Conservation (phyloP, 2,888 invertebrate species). For the Drosophila glabriapex region DNA sequence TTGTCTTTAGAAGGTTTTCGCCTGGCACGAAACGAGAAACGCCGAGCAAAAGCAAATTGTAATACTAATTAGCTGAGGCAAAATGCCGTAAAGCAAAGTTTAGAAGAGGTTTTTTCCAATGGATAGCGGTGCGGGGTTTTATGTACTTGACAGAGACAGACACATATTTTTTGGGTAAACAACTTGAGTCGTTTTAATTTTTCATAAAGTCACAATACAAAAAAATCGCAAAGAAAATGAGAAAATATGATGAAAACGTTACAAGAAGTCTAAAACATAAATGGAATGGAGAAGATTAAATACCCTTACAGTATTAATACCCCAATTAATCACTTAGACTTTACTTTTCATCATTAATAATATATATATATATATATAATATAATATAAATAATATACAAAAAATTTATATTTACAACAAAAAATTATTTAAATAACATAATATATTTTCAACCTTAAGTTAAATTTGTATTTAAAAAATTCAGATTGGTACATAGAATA, state of each 20-base stretch:
- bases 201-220: slow-evolving; percentile 64
- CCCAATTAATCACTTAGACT: background rate
- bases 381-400: background rate
- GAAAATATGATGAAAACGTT: slow-evolving; percentile 20
- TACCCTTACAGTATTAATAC: slow-evolving; percentile 16
- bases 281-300: slow-evolving; percentile 17
- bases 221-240: slow-evolving; percentile 61
- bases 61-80: slow-evolving; percentile 77
- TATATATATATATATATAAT: background rate
- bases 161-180: slow-evolving; percentile 72
- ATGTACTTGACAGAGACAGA: slow-evolving; percentile 32
- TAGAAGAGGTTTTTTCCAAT: slow-evolving; percentile 61
- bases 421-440: background rate
- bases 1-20: slow-evolving; percentile 60
- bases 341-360: background rate
- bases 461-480: background rate
- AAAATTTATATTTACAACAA: background rate
- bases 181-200: slow-evolving; percentile 77
- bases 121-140: slow-evolving; percentile 4
- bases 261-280: background rate
- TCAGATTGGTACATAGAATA: background rate
- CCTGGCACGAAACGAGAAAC: slow-evolving; percentile 49
- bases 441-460: background rate
- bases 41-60: slow-evolving; percentile 68
- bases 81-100: slow-evolving; percentile 63